phyloP scores from a whole-genome alignment of 2,113 vertebrate genomes.

The Hipposideros armiger region DNA sequence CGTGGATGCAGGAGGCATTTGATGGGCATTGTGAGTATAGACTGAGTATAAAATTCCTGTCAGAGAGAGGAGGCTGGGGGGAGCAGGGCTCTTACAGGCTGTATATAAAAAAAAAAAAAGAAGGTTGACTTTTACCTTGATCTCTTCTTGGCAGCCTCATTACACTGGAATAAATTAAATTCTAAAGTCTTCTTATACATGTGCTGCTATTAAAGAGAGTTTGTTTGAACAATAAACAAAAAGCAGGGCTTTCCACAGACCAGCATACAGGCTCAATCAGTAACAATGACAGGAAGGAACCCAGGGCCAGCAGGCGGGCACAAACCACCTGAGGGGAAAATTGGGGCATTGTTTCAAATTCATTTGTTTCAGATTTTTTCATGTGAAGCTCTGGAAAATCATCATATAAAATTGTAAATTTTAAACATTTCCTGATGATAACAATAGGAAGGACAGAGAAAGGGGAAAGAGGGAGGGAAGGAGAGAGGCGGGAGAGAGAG shows the following conservation, averaged over 20 bases:
- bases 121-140: conserved; percentile 64
- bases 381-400: not conserved
- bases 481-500: too few species aligned
- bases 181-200: conserved; percentile 51
- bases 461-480: too few species aligned
- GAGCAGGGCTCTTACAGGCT: not conserved
- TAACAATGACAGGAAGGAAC: not conserved
- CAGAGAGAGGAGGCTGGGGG: not conserved
- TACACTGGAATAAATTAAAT: conserved; percentile 65
- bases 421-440: not conserved
- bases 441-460: not conserved
- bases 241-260: not conserved
- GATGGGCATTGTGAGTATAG: not conserved
- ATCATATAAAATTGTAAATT: not conserved
- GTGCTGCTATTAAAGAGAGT: not conserved
- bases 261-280: not conserved
- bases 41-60: not conserved
- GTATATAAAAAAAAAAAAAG: not conserved
- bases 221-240: conserved; percentile 59
- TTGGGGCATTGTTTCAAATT: not conserved
- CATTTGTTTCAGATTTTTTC: not conserved
- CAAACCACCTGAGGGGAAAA: not conserved
- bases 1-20: too few species aligned
- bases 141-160: conserved; percentile 56
- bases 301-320: not conserved